A percentile compares a stretch with the other conserved stretches of the same genome.
Evolutionary conservation across 2,888 invertebrate species (phyloP).

Genomic region (Nomada hirtipes): DNA sequence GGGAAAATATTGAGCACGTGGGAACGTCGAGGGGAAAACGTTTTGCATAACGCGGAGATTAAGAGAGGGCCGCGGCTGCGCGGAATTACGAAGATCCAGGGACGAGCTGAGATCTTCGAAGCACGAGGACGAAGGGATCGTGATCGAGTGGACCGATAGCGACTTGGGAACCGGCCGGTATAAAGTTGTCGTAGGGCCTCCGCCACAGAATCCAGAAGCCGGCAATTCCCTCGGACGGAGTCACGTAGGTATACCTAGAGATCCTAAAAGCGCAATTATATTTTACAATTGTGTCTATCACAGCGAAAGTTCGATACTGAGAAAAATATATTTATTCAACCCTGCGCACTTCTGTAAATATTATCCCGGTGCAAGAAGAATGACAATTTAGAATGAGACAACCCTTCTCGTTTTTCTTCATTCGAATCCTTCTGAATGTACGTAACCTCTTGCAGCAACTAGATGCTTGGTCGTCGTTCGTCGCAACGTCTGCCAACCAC

Average conservation of each 20-base stretch:
- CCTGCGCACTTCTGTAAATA: too few relatives aligned
- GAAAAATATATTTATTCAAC: too few relatives aligned
- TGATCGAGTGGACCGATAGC: constrained; percentile 53
- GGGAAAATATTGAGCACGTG: not conserved
- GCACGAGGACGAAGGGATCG: constrained; percentile 43
- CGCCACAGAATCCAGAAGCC: constrained; percentile 55
- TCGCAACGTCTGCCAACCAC: constrained; percentile 37
- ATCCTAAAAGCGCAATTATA: too few relatives aligned
- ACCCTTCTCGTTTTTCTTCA: too few relatives aligned
- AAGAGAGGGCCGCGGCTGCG: not conserved
- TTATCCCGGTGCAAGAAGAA: too few relatives aligned
- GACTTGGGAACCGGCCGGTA: constrained; percentile 31
- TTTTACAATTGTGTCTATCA: too few relatives aligned
- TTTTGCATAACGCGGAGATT: constrained; percentile 28
- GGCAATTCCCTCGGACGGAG: constrained; percentile 44
- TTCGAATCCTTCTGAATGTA: too few relatives aligned
- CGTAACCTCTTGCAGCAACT: constrained; percentile 21
- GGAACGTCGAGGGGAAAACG: constrained; percentile 7
- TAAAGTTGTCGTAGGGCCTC: constrained; percentile 62
- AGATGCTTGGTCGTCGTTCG: constrained; percentile 52
- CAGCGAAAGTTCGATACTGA: too few relatives aligned
- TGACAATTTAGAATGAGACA: too few relatives aligned
- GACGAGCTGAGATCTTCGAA: constrained; percentile 30
- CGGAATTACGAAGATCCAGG: not conserved
- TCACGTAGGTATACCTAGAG: not conserved